Base-by-base conservation (phyloP, 2,113 vertebrate genomes). In the Cynopterus brachyotis region DNA sequence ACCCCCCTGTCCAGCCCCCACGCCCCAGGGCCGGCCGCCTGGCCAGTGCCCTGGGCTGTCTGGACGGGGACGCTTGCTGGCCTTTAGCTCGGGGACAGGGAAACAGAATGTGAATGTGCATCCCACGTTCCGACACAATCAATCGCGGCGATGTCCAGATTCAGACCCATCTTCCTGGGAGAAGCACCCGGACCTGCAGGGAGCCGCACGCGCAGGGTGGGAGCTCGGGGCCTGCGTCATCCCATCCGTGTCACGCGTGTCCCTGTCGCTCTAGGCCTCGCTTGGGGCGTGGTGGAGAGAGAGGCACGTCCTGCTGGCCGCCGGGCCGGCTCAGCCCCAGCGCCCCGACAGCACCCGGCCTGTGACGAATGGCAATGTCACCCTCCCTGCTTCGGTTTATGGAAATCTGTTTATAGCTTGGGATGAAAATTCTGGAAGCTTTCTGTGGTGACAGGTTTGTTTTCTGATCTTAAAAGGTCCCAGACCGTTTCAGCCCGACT, bases 401-500 rank as follows among this genome's bases (percentile, higher is more conserved):
- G 93, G 90, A 96, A 96, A 97, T 97, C 91, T 92, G 95, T 75
- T 95, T 95, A 94, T 96, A 95, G 96, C 96, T 93, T 79, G 62
- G 72, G 95, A 91, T 93, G 96, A 96, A 84, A 89, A 90, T 94
- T 97, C 97, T 94, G 91, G 88, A 95, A 95, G 96, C 91, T 96
- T 97, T 94, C 69, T 73, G 69, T 62, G 78, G 93, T 72, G 88
- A 96, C 95, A 89, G 94, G 93, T 91, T 96, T 83, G 80, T 28
- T 59, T 59, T 13, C 78, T 0, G 6, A 83, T 50, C 94, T 97
- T 89, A 94, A 96, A 97, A 90, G 69, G 73, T 76, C 82, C 69
- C 35, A 55, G 30, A 60, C 37, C 75, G 8, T 91, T 81, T 97
- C 69, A 95, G 28, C 82, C 55, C 5, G 78, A 86, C 94, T 76